Conservation (phyloP, 1,140 invertebrate species). For the Sipha flava region DNA sequence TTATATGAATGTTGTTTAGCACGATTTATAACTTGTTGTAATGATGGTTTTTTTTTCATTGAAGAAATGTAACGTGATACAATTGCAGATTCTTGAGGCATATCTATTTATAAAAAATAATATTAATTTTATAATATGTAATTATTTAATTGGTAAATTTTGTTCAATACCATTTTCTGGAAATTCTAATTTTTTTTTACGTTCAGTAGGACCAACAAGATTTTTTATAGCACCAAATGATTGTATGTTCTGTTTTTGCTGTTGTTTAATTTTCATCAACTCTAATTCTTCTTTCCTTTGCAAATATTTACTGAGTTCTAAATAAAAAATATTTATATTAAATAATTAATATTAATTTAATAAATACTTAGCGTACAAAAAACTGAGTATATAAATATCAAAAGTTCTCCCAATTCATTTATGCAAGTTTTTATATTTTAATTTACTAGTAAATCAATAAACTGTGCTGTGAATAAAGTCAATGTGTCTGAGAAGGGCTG, state of each 20-base stretch:
- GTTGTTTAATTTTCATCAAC: neutral
- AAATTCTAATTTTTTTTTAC: neutral
- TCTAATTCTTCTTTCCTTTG: slow-evolving; percentile 32
- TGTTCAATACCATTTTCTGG: neutral
- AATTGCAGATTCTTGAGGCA: slow-evolving; percentile 21
- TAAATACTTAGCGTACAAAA: no score
- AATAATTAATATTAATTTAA: neutral
- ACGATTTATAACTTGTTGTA: neutral
- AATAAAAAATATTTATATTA: neutral
- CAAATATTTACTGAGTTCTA: slow-evolving; percentile 36
- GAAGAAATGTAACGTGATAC: slow-evolving; percentile 10
- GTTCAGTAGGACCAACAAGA: neutral
- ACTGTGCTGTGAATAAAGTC: no score
- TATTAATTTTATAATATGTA: neutral
- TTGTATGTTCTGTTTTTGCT: slow-evolving; percentile 16
- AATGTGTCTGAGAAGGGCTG: no score
- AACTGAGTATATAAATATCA: no score
- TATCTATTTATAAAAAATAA: neutral
- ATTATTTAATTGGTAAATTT: neutral
- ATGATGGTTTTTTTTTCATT: slow-evolving; percentile 10
- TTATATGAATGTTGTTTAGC: neutral
- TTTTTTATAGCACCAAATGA: neutral
- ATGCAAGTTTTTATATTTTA: no score
- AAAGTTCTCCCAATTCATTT: no score
- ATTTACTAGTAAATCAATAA: no score